Base-by-base conservation (phyloP, 2,113 vertebrate genomes). In the Leucoraja erinaceus region DNA sequence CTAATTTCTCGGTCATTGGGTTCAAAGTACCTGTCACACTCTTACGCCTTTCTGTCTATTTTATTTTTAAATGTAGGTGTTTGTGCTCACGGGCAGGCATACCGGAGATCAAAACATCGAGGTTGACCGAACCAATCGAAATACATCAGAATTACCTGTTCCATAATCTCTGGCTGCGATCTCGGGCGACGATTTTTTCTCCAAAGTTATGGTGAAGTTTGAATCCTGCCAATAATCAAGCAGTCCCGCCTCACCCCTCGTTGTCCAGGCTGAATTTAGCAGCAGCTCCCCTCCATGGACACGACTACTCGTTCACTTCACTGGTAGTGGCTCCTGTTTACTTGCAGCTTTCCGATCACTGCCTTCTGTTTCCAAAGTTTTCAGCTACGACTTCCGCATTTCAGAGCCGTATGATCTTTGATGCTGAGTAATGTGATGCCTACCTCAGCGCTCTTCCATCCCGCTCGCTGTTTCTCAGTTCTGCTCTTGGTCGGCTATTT, bases 321-420 rank as follows among this genome's bases (percentile, higher is more conserved):
- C 70, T 5, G 18, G 22, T 20, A 72, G 18, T 16, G 4, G 70
- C 70, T 72, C 5, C 70, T 68, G 66, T 68, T 68, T 68, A 20
- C 25, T n/a, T 25, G 54, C 20, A 86, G n/a, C 28, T 31, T 31
- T 88, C 25, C n/a, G 59, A n/a, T 61, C 9, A 4, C 9, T 59
- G 9, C 12, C 22, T 10, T n/a, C 18, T 18, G 59, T 12, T 88
- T n/a, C 83, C 56, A n/a, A 56, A 81, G 54, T 22, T 22, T 25
- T 11, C 20, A 6, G 5, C 83, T 8, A 63, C 83, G 16, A 88
- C 83, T 88, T 88, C 83, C 83, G n/a, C 83, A 88, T 88, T 88
- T 56, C 83, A 63, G 56, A n/a, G 11, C 12, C 56, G 8, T 28
- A 38, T 3, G 38, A 47, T 47, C 38, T 47, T 47, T 47, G 3